Percentiles rank a stretch among this genome's conserved stretches.
phyloP scores from a whole-genome alignment of 2,888 invertebrate species.

The Bellardia bayeri region DNA sequence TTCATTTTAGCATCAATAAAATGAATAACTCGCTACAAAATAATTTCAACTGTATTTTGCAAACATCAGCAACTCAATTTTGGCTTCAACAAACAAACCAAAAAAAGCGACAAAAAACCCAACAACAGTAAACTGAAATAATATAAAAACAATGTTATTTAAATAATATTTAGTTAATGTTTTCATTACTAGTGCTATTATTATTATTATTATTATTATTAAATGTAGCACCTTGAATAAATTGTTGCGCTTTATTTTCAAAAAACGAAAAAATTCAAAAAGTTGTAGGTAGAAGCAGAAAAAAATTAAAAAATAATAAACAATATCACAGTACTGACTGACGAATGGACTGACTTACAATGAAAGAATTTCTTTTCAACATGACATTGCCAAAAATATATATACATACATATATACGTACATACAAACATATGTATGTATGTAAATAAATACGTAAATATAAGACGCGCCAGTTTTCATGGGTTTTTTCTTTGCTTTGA shows the following conservation, averaged over 20 bases:
- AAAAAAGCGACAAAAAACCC: background rate
- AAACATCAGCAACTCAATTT: conserved; percentile 47
- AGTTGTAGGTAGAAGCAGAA: background rate
- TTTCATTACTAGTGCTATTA: conserved; percentile 6
- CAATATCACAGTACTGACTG: conserved; percentile 1
- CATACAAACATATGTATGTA: no score
- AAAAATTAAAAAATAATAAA: background rate
- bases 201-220: background rate
- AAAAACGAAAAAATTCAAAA: background rate
- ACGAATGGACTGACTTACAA: background rate
- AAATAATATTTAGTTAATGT: conserved; percentile 9
- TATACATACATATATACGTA: background rate
- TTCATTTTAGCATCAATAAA: conserved; percentile 48
- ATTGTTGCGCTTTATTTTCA: conserved; percentile 23
- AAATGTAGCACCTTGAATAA: conserved; percentile 44
- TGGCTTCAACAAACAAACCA: background rate
- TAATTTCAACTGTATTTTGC: conserved; percentile 7
- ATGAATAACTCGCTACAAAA: background rate
- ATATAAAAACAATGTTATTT: conserved; percentile 8
- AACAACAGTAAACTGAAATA: background rate
- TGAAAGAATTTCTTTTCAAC: conserved; percentile 46
- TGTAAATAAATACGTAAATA: background rate
- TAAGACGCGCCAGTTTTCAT: conserved; percentile 13
- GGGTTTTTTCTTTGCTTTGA: conserved; percentile 11
- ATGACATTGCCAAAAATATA: conserved; percentile 39